A percentile compares a stretch with the other conserved stretches of the same genome.
These are phyloP conservation scores for Cacoxenus indagator DNA, from an alignment of 2,888 invertebrate genomes.

Conservation along the genomic window DNA sequence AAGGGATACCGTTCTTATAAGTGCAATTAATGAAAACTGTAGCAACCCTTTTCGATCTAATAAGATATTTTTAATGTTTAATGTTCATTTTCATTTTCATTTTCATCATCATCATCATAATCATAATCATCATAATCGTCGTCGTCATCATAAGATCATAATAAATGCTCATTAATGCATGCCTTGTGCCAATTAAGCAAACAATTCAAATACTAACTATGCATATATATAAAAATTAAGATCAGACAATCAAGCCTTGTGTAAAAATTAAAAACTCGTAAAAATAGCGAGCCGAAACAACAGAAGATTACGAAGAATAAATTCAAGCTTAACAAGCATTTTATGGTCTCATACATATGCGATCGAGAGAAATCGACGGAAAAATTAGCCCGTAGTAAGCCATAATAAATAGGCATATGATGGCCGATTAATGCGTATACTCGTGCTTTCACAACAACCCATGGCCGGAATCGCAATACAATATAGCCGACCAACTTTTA, in stretches of 20 bases:
- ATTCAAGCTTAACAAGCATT: constrained; percentile 59
- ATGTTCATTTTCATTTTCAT: neutral
- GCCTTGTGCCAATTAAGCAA: constrained; percentile 50
- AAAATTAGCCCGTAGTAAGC: too few relatives aligned
- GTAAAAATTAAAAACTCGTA: constrained; percentile 59
- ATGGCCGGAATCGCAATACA: too few relatives aligned
- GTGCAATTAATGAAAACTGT: too few relatives aligned
- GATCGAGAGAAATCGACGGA: too few relatives aligned
- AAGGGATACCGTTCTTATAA: too few relatives aligned
- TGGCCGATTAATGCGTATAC: too few relatives aligned
- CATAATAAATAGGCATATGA: too few relatives aligned
- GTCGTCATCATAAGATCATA: neutral
- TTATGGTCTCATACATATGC: constrained; percentile 55
- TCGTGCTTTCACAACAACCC: too few relatives aligned
- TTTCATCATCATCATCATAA: neutral
- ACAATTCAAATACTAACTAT: neutral
- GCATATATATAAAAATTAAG: neutral
- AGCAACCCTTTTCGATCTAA: neutral
- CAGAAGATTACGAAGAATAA: constrained; percentile 36
- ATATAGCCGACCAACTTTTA: too few relatives aligned
- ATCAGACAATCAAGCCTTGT: constrained; percentile 21
- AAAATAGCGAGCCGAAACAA: constrained; percentile 25
- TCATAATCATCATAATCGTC: neutral
- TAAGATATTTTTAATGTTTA: constrained; percentile 40
- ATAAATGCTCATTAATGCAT: neutral